Evolutionary conservation across 2,113 vertebrate genomes (phyloP), one percentile per base, ranked within the genome.

Genomic region (Prochilodus magdalenae): DNA sequence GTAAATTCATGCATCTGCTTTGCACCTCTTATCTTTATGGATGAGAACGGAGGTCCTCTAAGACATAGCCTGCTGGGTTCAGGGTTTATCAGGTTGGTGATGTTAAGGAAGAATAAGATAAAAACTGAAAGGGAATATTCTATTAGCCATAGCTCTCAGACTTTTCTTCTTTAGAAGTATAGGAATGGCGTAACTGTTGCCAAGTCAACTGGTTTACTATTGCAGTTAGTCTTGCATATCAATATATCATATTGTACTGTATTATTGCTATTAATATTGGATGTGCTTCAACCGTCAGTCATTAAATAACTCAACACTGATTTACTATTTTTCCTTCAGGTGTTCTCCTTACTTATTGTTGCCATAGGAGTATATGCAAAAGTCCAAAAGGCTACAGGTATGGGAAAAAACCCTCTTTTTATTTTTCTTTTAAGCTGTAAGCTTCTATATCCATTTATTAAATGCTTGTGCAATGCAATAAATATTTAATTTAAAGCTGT

Each of bases 331-430:
- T 13, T 70, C 40, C 74, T 87, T 2, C 86, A 94, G 94, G 88
- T 93, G 70, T 92, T 94, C 82, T 95, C 94, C 51, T 81, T 95
- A 85, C 73, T 94, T 85, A 94, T 94, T 69, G 88, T 94, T 82
- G 92, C 92, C 10, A 92, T 94, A 16, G 92, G 93, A 2, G 93
- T 94, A 0, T 94, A 94, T 62, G 92, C 92, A 22, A 94, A 92
- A 86, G 86, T 91, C 79, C 91, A 94, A 85, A 94, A 94, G 85
- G 92, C 93, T 18, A 93, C 93, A 92, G 93, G 93, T 95, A 89
- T 6, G 53, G 63, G n/a, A 62, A 22, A 27, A 22, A 8, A n/a
- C n/a, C n/a, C n/a, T n/a, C n/a, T 18, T 36, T 59, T 53, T 24
- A 18, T 27, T 53, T 60, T 27, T 29, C 22, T 15, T 40, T n/a